Conservation (phyloP, 2,888 invertebrate species). For the Pachycephus smyrnensis region DNA sequence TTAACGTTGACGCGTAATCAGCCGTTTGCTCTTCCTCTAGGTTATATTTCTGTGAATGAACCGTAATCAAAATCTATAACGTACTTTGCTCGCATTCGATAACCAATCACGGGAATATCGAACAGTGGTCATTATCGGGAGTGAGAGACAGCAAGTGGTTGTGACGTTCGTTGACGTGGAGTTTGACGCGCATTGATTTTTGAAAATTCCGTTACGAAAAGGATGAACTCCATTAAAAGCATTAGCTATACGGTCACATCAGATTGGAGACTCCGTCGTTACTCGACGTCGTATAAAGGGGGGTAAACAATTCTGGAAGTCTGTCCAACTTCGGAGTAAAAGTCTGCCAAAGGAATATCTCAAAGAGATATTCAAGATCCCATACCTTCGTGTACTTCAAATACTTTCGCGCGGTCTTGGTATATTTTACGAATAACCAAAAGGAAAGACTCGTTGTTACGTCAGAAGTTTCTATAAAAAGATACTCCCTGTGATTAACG, state of each 20-base stretch:
- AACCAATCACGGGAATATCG: background rate
- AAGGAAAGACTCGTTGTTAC: background rate
- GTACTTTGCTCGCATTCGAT: background rate
- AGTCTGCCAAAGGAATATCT: background rate
- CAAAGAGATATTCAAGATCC: background rate
- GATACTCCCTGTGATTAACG: background rate
- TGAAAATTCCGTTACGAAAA: background rate
- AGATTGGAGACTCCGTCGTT: background rate
- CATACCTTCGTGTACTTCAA: background rate
- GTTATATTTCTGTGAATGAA: background rate
- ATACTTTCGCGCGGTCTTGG: background rate
- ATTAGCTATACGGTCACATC: background rate
- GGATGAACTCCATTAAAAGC: background rate
- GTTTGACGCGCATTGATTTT: background rate
- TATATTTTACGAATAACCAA: background rate
- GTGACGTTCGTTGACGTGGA: background rate
- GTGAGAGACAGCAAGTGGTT: background rate
- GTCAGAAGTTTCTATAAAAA: background rate
- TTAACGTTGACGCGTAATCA: background rate
- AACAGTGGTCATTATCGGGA: background rate
- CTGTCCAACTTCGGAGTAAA: background rate
- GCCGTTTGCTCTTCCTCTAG: background rate
- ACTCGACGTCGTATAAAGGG: background rate
- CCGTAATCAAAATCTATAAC: background rate
- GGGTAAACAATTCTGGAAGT: background rate